phyloP scores from a whole-genome alignment of 2,113 vertebrate species.

The Aptenodytes patagonicus region DNA sequence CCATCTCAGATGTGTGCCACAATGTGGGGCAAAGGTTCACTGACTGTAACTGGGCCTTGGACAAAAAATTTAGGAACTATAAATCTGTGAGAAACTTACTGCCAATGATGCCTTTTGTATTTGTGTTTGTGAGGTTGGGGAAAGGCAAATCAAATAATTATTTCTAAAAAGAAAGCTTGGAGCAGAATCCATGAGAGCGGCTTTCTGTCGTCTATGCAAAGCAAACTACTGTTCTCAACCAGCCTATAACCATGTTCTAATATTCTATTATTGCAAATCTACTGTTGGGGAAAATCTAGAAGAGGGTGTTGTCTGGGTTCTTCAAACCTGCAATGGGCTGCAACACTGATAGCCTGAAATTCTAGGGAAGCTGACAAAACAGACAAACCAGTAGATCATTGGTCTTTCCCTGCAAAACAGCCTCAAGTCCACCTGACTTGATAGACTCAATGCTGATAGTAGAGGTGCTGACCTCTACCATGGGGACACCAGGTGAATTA shows the following conservation, averaged over 20 bases:
- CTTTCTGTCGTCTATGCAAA: not conserved
- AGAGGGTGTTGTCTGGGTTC: not conserved
- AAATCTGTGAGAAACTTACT: not conserved
- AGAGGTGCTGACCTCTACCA: not conserved
- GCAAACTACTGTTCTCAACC: not conserved
- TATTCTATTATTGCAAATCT: not conserved
- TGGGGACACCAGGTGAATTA: not conserved
- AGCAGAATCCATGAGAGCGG: not conserved
- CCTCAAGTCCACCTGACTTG: not conserved
- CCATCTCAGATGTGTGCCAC: not conserved
- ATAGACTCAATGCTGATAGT: not conserved
- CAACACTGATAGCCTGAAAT: not conserved
- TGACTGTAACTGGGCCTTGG: not conserved
- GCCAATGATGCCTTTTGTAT: rapidly evolving
- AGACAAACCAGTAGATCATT: not conserved
- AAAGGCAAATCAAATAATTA: not conserved
- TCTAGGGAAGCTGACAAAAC: not conserved
- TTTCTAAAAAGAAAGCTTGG: not conserved
- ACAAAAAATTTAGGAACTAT: not conserved
- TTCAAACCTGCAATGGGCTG: not conserved
- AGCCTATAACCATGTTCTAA: not conserved
- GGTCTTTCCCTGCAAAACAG: not conserved
- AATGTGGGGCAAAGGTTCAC: not conserved
- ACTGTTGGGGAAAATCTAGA: not conserved
- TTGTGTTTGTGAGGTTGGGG: not conserved